Base-by-base conservation (phyloP, 2,113 vertebrate species). In the Caranx melampygus region DNA sequence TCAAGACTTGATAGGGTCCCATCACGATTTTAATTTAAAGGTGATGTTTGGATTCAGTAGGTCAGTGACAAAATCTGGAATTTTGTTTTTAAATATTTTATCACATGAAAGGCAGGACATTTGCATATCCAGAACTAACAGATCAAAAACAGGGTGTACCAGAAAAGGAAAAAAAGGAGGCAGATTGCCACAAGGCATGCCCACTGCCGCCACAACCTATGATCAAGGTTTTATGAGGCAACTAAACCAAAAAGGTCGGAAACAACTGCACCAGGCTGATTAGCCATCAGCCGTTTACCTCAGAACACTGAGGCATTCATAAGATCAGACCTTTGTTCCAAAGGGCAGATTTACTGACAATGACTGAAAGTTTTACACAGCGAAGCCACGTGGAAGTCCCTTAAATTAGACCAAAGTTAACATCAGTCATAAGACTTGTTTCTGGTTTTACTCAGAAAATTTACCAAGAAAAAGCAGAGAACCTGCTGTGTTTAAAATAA, bases 401-500 rank as follows among this genome's bases (percentile, higher is more conserved):
- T 61, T 51, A 61, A 57, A 65, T 47, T 1, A 44, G 15, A 42
- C 54, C 6, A 45, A 21, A 13, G n/a, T 20, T 34, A 44, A 44
- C 34, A 11, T 57, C 4, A 20, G 37, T 59, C 31, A 35, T 16
- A 2, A 69, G 12, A 18, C 13, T 9, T 10, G 15, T 21, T 33
- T 5, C 57, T 63, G 8, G 34, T 47, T 60, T 68, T 31, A 31
- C 20, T 18, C 16, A 3, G 2, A 15, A 52, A 52, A 58, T 3
- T 14, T 33, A 20, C 35, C 10, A 20, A 42, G 42, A 12, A 16
- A 4, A 45, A n/a, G n/a, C 7, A 0, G 14, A 26, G 5, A 51
- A 71, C 52, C 21, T 51, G 66, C 26, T 6, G n/a, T 40, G 37
- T 75, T n/a, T n/a, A 12, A 31, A 70, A 58, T 35, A 14, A n/a